Conservation (phyloP, 2,888 invertebrate genomes). For the Oxytorus armatus region DNA sequence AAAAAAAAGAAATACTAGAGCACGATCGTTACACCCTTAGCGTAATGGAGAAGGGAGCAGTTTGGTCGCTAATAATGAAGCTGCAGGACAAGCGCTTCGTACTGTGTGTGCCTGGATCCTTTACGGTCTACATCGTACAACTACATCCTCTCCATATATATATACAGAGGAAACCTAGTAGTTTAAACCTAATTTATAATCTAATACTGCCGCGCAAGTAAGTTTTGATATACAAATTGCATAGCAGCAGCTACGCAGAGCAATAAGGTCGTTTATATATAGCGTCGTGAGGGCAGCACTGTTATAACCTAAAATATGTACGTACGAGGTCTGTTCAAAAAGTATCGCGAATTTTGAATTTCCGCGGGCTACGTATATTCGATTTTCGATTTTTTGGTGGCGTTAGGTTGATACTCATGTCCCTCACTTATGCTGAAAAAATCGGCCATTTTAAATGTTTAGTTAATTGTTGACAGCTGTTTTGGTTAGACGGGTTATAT, state of each 20-base stretch:
- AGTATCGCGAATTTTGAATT: too few relatives aligned
- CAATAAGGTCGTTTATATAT: slow-evolving; percentile 41
- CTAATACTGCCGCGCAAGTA: slow-evolving; percentile 42
- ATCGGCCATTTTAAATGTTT: too few relatives aligned
- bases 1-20: slow-evolving; percentile 4
- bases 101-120: not conserved
- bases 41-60: slow-evolving; percentile 6
- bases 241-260: slow-evolving; percentile 38
- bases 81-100: slow-evolving; percentile 17
- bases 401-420: too few relatives aligned
- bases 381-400: too few relatives aligned
- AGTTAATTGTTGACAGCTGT: too few relatives aligned
- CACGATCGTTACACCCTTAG: slow-evolving; percentile 42
- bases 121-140: slow-evolving; percentile 14
- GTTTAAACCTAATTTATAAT: slow-evolving; percentile 40
- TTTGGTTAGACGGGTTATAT: too few relatives aligned
- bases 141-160: too few relatives aligned
- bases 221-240: slow-evolving; percentile 61
- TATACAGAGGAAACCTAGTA: not conserved
- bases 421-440: too few relatives aligned
- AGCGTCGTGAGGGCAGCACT: slow-evolving; percentile 35
- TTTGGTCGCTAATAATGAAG: slow-evolving; percentile 56
- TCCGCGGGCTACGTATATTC: too few relatives aligned
- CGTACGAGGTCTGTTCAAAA: not conserved
- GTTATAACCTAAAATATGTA: slow-evolving; percentile 29